A percentile compares a stretch with the other conserved stretches of the same genome.
phyloP scores from a whole-genome alignment of 2,888 invertebrate species.

The Axea sp. region DNA sequence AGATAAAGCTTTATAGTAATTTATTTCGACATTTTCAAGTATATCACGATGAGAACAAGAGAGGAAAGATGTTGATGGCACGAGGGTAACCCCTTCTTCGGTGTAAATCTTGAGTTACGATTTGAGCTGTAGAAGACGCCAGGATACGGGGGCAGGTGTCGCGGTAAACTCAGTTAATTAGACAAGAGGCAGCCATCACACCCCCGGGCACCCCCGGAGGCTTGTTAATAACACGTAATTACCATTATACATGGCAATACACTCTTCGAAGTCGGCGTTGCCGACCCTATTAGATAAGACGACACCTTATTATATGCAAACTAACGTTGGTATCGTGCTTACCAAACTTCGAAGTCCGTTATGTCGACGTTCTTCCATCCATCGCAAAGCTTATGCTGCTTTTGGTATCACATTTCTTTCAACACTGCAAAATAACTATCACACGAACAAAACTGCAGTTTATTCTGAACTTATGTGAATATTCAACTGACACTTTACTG shows the following conservation, averaged over 20 bases:
- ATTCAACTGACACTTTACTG: constrained; percentile 36
- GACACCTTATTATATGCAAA: constrained; percentile 79
- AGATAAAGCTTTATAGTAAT: constrained; percentile 51
- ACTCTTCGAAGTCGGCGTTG: constrained; percentile 75
- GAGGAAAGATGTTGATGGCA: constrained; percentile 64
- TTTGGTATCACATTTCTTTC: constrained; percentile 62
- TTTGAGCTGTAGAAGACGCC: constrained; percentile 77
- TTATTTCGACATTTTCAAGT: constrained; percentile 60
- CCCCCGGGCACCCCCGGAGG: constrained; percentile 72
- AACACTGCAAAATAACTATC: constrained; percentile 55
- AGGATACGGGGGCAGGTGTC: constrained; percentile 79
- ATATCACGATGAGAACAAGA: constrained; percentile 55
- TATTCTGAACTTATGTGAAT: constrained; percentile 38
- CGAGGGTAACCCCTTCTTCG: constrained; percentile 67
- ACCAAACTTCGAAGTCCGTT: constrained; percentile 66
- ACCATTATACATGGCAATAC: constrained; percentile 80
- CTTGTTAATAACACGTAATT: constrained; percentile 80
- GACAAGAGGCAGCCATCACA: constrained; percentile 79
- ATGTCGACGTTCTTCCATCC: constrained; percentile 64
- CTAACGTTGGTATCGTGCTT: constrained; percentile 70
- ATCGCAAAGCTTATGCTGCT: constrained; percentile 58
- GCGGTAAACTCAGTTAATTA: constrained; percentile 80
- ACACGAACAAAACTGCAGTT: constrained; percentile 32
- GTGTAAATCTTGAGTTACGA: constrained; percentile 78
- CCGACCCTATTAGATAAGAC: constrained; percentile 79